phyloP scores from a whole-genome alignment of 1,140 invertebrate genomes.

The Gonatopus flavifemur region DNA sequence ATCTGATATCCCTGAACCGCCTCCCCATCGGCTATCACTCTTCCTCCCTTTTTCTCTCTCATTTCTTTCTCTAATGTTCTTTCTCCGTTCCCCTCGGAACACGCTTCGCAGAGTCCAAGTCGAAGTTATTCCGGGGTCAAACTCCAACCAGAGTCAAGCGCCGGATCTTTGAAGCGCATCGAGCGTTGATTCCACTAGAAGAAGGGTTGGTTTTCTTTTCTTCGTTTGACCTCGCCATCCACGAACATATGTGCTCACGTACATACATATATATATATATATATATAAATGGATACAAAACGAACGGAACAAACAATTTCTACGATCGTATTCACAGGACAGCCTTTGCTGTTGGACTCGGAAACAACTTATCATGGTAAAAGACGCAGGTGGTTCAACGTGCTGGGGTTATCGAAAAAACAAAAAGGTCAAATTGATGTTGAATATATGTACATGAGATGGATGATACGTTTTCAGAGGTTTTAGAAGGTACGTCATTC shows the following conservation, averaged over 20 bases:
- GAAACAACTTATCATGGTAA: too few relatives aligned
- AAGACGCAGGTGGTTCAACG: too few relatives aligned
- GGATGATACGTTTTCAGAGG: too few relatives aligned
- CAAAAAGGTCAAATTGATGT: too few relatives aligned
- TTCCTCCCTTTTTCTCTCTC: constrained; percentile 5
- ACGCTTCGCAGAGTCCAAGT: constrained; percentile 16
- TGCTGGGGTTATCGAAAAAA: too few relatives aligned
- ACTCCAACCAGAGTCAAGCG: constrained; percentile 22
- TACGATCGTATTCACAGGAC: too few relatives aligned
- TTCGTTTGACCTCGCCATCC: constrained; percentile 8
- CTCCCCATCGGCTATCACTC: constrained; percentile 36
- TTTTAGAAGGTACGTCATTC: too few relatives aligned
- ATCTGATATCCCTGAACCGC: constrained; percentile 36
- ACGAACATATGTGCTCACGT: constrained; percentile 3
- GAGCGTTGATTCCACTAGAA: constrained; percentile 19
- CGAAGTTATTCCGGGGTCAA: constrained; percentile 36
- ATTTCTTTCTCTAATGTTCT: neutral
- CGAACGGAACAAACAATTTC: too few relatives aligned
- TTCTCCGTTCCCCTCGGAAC: constrained; percentile 13
- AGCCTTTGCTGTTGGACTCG: too few relatives aligned
- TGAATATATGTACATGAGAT: too few relatives aligned
- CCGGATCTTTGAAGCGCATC: constrained; percentile 21
- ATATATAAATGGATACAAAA: constrained; percentile 6
- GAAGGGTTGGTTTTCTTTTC: too few relatives aligned
- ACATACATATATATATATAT: constrained; percentile 3